A percentile compares a stretch with the other conserved stretches of the same genome.
phyloP scores from a whole-genome alignment of 1,140 invertebrate species.

The Cyclargus thomasi region DNA sequence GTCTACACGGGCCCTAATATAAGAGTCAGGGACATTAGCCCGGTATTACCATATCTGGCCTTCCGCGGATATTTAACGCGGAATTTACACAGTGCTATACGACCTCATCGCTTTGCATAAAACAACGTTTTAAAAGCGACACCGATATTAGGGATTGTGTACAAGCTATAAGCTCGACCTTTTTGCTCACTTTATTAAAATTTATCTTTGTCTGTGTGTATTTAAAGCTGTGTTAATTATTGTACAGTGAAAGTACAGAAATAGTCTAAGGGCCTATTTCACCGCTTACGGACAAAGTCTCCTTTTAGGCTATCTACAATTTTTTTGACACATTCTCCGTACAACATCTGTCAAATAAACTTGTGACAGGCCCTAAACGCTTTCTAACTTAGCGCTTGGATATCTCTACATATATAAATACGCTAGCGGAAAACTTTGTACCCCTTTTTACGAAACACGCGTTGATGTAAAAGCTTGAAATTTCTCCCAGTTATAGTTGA shows the following conservation, averaged over 20 bases:
- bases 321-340: no score
- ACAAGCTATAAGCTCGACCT: not conserved
- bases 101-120: not conserved
- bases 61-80: conserved; percentile 9
- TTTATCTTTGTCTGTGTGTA: not conserved
- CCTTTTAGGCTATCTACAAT: no score
- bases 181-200: not conserved
- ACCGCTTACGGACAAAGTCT: no score
- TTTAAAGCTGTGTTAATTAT: not conserved
- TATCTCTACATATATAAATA: no score
- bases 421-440: no score
- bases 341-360: no score
- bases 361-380: no score
- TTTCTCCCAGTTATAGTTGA: no score
- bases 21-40: not conserved
- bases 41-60: conserved; percentile 4
- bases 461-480: no score
- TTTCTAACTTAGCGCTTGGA: no score
- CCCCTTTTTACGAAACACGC: no score
- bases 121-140: conserved; percentile 7
- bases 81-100: not conserved
- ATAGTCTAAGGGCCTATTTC: not conserved
- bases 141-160: not conserved
- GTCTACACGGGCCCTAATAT: not conserved
- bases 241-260: not conserved